These are phyloP conservation scores for Alsophila aescularia DNA, from an alignment of 2,888 invertebrate genomes.

Conservation along the genomic window DNA sequence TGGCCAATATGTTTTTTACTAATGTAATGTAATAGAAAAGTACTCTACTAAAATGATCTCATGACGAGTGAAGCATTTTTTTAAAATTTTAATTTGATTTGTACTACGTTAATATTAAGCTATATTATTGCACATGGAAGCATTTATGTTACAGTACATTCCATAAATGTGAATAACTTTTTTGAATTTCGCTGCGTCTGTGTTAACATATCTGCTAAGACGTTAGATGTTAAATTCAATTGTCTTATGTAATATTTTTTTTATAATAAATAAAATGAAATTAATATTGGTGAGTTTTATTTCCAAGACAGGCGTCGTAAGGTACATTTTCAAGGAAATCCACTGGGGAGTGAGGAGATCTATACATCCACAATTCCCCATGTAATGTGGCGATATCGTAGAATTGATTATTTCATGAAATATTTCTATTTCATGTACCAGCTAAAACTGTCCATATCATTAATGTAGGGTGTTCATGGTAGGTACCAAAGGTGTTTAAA, in stretches of 20 bases:
- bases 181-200: neutral
- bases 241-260: neutral
- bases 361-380: too few relatives aligned
- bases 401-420: too few relatives aligned
- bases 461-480: too few relatives aligned
- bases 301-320: neutral
- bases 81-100: neutral
- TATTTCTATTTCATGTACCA: too few relatives aligned
- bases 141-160: slow-evolving; percentile 28
- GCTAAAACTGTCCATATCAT: too few relatives aligned
- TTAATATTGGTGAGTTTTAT: neutral
- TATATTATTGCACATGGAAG: neutral
- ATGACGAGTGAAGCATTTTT: neutral
- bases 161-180: slow-evolving; percentile 1
- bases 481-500: too few relatives aligned
- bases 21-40: neutral
- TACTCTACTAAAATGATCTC: slow-evolving; percentile 3
- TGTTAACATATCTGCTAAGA: neutral
- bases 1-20: neutral
- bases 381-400: too few relatives aligned
- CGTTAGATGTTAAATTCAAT: neutral
- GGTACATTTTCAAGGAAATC: too few relatives aligned
- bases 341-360: too few relatives aligned
- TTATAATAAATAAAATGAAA: neutral
- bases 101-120: neutral